Percentiles rank a stretch among this genome's conserved stretches.
Conservation (phyloP, 2,888 invertebrate genomes). For the Fragum whitleyi region DNA sequence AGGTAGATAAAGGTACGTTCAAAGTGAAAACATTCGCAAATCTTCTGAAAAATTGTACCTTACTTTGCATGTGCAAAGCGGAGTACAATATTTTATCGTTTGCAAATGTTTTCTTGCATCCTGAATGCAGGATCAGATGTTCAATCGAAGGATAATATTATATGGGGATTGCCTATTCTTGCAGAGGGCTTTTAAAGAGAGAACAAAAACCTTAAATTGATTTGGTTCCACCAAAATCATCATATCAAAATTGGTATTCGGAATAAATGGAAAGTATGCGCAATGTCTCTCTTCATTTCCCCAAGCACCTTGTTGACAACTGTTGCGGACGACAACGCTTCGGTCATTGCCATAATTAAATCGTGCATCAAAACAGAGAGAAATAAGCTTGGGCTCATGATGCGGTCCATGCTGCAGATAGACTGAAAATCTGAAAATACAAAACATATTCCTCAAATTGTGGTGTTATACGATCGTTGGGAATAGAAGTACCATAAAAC, state of each 20-base stretch:
- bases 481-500: no score
- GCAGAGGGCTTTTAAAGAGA: no score
- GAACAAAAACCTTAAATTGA: constrained; percentile 83
- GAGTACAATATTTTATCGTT: no score
- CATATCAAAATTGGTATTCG: constrained; percentile 72
- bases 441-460: not conserved
- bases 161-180: not conserved
- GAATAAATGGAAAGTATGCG: constrained; percentile 73
- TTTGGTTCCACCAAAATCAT: constrained; percentile 71
- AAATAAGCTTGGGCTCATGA: constrained; percentile 56
- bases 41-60: no score
- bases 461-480: no score
- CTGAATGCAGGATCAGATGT: no score
- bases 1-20: no score
- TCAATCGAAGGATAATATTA: no score
- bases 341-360: constrained; percentile 63
- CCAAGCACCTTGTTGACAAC: constrained; percentile 65
- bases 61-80: no score
- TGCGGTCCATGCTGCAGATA: constrained; percentile 55
- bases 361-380: constrained; percentile 71
- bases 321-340: constrained; percentile 69
- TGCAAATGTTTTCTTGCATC: no score
- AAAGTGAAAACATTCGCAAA: no score
- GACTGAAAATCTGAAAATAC: constrained; percentile 56
- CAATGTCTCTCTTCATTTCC: constrained; percentile 70